A percentile compares a stretch with the other conserved stretches of the same genome.
phyloP scores from a whole-genome alignment of 1,140 invertebrate genomes.

The Panagrolaimus sp. region DNA sequence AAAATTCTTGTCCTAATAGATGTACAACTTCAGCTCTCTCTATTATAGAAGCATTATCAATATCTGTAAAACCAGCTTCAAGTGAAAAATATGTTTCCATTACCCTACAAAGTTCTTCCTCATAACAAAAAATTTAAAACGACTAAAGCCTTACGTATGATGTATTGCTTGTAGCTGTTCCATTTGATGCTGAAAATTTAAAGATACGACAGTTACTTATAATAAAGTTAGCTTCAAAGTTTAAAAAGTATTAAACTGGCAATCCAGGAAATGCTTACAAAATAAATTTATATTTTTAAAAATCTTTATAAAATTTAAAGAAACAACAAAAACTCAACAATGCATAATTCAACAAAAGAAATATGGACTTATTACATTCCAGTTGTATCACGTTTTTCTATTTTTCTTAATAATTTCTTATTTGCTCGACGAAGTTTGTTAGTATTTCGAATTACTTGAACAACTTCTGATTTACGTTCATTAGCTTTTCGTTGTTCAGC shows the following conservation, averaged over 20 bases:
- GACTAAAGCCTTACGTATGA: background rate
- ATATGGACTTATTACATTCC: background rate
- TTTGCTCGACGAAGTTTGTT: slow-evolving; percentile 25
- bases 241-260: background rate
- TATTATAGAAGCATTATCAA: slow-evolving; percentile 30
- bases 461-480: slow-evolving; percentile 27
- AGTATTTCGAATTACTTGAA: slow-evolving; percentile 31
- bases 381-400: slow-evolving; percentile 28
- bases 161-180: background rate
- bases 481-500: slow-evolving; percentile 34
- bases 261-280: background rate
- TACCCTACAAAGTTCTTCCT: slow-evolving; percentile 24
- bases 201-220: no score
- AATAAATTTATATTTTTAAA: background rate
- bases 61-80: slow-evolving; percentile 37
- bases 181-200: background rate
- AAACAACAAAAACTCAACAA: slow-evolving; percentile 11
- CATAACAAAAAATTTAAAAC: background rate
- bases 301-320: no score
- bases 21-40: slow-evolving; percentile 27
- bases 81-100: slow-evolving; percentile 47
- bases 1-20: slow-evolving; percentile 33
- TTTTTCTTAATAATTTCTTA: slow-evolving; percentile 27
- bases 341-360: background rate
- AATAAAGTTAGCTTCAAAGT: background rate